Evolutionary conservation across 2,888 invertebrate species (phyloP).

Genomic region (Idaea biselata): DNA sequence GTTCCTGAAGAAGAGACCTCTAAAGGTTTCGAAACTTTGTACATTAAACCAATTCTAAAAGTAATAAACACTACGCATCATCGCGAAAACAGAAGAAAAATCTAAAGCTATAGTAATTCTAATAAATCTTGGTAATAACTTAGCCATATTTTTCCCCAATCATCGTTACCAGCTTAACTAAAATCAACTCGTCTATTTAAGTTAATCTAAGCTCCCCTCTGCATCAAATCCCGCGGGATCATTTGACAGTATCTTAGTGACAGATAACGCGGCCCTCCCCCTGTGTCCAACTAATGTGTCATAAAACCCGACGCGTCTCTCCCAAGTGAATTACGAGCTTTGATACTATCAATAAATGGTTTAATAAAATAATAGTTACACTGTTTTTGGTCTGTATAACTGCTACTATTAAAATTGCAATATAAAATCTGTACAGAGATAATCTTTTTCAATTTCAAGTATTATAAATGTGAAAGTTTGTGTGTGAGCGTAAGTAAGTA

Average conservation of each 20-base stretch:
- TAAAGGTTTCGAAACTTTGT: no score
- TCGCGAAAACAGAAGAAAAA: no score
- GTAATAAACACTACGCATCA: no score
- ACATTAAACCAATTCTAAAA: no score
- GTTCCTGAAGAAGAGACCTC: no score
- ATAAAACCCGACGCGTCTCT: constrained; percentile 72
- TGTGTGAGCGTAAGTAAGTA: no score
- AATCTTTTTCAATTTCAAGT: background rate
- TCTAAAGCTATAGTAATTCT: no score
- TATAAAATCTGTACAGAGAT: constrained; percentile 3
- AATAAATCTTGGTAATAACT: no score
- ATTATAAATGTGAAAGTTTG: background rate
- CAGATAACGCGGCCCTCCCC: constrained; percentile 60
- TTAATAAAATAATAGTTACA: constrained; percentile 43
- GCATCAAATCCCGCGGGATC: constrained; percentile 54
- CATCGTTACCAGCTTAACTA: background rate
- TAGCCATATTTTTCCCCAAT: background rate
- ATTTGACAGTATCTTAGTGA: constrained; percentile 71
- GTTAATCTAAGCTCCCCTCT: constrained; percentile 46
- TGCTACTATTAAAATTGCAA: constrained; percentile 34
- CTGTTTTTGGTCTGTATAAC: constrained; percentile 6
- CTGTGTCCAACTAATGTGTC: constrained; percentile 63
- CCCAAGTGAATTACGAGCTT: constrained; percentile 57
- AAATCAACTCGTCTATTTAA: constrained; percentile 19
- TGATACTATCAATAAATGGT: constrained; percentile 49